Base-by-base conservation (phyloP, 2,888 invertebrate species). In the Corbicula japonica region DNA sequence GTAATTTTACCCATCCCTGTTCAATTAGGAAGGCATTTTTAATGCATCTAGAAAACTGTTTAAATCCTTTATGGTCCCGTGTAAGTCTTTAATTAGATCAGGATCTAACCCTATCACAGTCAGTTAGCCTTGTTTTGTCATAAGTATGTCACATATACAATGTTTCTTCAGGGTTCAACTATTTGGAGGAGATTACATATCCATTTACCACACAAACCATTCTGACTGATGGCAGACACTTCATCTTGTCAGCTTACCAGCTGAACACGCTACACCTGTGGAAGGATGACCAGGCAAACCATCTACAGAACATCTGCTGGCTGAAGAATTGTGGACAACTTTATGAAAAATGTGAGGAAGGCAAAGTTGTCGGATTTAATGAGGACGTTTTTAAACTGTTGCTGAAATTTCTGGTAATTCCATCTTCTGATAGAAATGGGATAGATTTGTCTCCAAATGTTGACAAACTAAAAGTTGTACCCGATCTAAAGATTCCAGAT, bases 201-300 rank as follows among this genome's bases (percentile, higher is more conserved):
- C 99, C 99, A 0, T 93, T 99, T 71, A 95, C 96, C 0, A 96
- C 97, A 3, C 99, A 99, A 95, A 96, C 97, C 21, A 94, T 98
- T 18, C 95, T 98, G 46, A 97, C 98, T 0, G 96, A 99, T 94
- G 99, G 99, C 0, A 95, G 96, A 84, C 92, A 95, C 3, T 98
- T 97, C 96, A 32, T 44, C 12, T 66, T 99, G 85, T 97, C 96
- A 91, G 95, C 96, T 18, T 99, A 98, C 92, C 99, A 99, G 93
- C 94, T 99, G 73, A 99, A 99, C 92, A 98, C 93, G 0, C 74
- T 97, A 86, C 95, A 97, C 88, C 94, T 95, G 35, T 95, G 96
- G 84, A 92, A 95, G 86, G 85, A 89, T 38, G 81, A 86, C 44
- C 80, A 85, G 3, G 94, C 94, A 15, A 97, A 97, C 93, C 95